Percentiles rank a stretch among this genome's conserved stretches.
Conservation (phyloP, 1,140 invertebrate species). For the Andricus grossulariae region DNA sequence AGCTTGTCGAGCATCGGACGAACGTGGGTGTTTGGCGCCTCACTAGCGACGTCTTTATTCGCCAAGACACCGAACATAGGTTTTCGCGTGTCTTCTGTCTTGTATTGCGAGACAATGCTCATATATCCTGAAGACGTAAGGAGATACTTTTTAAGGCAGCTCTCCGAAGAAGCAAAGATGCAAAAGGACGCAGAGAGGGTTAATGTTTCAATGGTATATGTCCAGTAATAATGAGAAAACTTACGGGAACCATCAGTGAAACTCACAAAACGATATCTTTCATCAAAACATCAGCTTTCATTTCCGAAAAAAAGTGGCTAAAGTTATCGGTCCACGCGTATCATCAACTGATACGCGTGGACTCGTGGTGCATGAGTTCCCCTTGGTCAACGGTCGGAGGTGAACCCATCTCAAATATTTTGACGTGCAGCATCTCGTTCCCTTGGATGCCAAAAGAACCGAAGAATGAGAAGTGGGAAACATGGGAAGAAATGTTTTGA, state of each 20-base stretch:
- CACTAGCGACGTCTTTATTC: conserved; percentile 58
- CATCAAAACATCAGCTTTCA: neutral
- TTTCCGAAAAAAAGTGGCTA: conserved; percentile 18
- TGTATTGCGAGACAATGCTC: conserved; percentile 50
- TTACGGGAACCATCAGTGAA: too few species aligned
- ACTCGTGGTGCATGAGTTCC: conserved; percentile 33
- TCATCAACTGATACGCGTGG: conserved; percentile 24
- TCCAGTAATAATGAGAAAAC: too few species aligned
- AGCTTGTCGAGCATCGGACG: conserved; percentile 30
- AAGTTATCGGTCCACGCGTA: conserved; percentile 38
- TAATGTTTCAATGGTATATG: too few species aligned
- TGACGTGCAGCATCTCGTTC: conserved; percentile 44
- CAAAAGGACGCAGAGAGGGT: neutral
- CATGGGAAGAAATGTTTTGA: conserved; percentile 43
- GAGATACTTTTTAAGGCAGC: conserved; percentile 8
- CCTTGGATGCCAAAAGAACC: conserved; percentile 24
- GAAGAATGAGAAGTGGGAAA: conserved; percentile 21
- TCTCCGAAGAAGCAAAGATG: conserved; percentile 13
- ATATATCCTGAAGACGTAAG: conserved; percentile 44
- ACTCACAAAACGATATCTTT: too few species aligned
- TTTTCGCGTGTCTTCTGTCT: conserved; percentile 54
- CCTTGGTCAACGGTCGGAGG: conserved; percentile 24
- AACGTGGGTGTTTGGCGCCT: conserved; percentile 55
- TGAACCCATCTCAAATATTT: conserved; percentile 50
- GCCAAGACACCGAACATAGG: conserved; percentile 55